These are phyloP conservation scores for Oopsacas minuta DNA, from an alignment of 37 sponge, comb jelly and placozoan species.

Conservation along the genomic window DNA sequence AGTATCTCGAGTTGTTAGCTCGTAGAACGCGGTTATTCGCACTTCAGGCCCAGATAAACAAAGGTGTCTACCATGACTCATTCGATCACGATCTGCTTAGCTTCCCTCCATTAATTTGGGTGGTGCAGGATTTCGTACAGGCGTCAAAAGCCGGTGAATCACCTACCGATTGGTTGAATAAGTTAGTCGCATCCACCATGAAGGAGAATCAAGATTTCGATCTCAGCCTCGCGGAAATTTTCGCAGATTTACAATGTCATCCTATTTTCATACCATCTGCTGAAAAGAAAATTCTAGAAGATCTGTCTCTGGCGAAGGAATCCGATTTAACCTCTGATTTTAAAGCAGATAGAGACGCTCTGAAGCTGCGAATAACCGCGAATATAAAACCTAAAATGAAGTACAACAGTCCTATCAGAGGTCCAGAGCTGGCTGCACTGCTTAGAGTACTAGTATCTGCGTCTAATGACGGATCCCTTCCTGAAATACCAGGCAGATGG, in stretches of 20 bases:
- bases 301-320: slow-evolving; percentile 58
- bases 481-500: slow-evolving; percentile 46
- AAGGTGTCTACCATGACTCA: slow-evolving; percentile 47
- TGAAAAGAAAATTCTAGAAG: slow-evolving; percentile 49
- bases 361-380: slow-evolving; percentile 27
- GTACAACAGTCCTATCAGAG: slow-evolving; percentile 60
- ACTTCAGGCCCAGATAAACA: slow-evolving; percentile 61
- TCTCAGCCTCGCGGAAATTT: slow-evolving; percentile 71
- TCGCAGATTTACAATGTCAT: slow-evolving; percentile 63
- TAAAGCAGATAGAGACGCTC: slow-evolving; percentile 57
- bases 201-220: slow-evolving; percentile 55
- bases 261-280: slow-evolving; percentile 75
- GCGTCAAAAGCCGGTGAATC: slow-evolving; percentile 38
- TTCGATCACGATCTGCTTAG: slow-evolving; percentile 78
- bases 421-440: slow-evolving; percentile 70
- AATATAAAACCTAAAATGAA: slow-evolving; percentile 63
- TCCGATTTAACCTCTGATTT: slow-evolving; percentile 69
- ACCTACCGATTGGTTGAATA: slow-evolving; percentile 62
- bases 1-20: slow-evolving; percentile 75
- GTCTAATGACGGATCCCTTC: slow-evolving; percentile 78
- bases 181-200: slow-evolving; percentile 51
- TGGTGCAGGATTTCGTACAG: slow-evolving; percentile 84
- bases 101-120: slow-evolving; percentile 82
- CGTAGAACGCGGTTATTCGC: slow-evolving; percentile 89
- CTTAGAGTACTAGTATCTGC: slow-evolving; percentile 64